These are phyloP conservation scores for Tetrax tetrax DNA, from an alignment of 2,113 vertebrate species.

Conservation along the genomic window DNA sequence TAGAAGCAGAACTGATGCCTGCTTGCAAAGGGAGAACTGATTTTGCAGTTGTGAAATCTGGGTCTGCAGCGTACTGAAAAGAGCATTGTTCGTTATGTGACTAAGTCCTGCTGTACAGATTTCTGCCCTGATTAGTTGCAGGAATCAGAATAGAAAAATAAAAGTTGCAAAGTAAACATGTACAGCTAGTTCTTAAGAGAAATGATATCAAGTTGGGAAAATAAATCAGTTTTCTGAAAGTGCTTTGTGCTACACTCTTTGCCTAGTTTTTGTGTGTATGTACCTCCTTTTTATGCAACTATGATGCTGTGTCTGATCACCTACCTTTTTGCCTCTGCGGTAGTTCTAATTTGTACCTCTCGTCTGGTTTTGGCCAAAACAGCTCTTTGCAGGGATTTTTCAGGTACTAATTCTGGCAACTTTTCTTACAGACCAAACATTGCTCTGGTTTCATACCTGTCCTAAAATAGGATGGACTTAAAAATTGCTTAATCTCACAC, in stretches of 20 bases:
- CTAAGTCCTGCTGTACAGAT: background rate
- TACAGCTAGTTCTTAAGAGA: background rate
- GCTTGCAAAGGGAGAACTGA: background rate
- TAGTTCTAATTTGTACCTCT: background rate
- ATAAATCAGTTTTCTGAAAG: background rate
- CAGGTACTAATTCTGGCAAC: background rate
- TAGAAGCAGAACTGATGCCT: background rate
- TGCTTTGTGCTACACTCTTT: background rate
- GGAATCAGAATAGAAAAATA: background rate
- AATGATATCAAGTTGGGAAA: background rate
- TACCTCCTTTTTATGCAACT: background rate
- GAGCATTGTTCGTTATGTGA: background rate
- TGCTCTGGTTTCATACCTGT: background rate
- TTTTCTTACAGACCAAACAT: background rate
- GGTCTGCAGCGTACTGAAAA: background rate
- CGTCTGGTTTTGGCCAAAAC: background rate
- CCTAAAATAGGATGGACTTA: background rate
- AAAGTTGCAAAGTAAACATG: background rate
- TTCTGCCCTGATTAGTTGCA: background rate
- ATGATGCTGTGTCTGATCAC: background rate
- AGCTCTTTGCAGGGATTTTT: background rate
- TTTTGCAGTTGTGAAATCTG: background rate
- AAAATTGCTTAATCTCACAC: background rate
- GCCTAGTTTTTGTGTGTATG: background rate
- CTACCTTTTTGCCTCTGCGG: background rate